Base-by-base conservation (phyloP, 2,888 invertebrate genomes). In the Lasioglossum pauxillum region DNA sequence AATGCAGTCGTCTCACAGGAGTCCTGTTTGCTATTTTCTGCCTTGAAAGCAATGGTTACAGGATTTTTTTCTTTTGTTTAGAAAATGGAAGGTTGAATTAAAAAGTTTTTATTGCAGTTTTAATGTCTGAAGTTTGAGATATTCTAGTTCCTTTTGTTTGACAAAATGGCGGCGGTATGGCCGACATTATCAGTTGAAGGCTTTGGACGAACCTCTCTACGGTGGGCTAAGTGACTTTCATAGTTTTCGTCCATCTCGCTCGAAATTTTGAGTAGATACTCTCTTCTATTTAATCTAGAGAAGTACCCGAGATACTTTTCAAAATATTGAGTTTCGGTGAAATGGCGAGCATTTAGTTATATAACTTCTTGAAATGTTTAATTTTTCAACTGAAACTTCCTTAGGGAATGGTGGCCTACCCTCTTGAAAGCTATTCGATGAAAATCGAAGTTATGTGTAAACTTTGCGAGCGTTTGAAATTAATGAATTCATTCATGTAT, bases 321-420 rank as follows among this genome's bases (percentile, higher is more conserved):
- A 64, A 31, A 31, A 64, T 35, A 64, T 35, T 16, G 64, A 64
- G 16, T 19, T 3, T 19, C 16, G 19, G 31, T 19, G 14, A 16
- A 64, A 31, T 2, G 31, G 19, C 31, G 14, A 1, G 19, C 19
- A 2, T 16, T 31, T 64, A 19, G 35, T 19, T 35, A 31, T 7
- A 19, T 19, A 31, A 31, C 19, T 31, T 16, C 16, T 31, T 35
- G 3, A 2, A 64, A 64, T 19, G 64, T 31, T 31, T 8, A 64
- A 35, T 31, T 31, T 64, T 8, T 64, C 31, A 64, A 19, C 19
- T 19, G 16, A 3, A 31, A 31, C 2, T 8, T 31, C 2, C 31
- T 1, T 31, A 8, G 19, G 8, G 0, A 14, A 2, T 0, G 16
- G n/a, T 23, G 12, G n/a, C 0, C 4, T 12, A 1, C 10, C 12